Conservation (phyloP, 2,888 invertebrate genomes). For the Gnatocerus cornutus region DNA sequence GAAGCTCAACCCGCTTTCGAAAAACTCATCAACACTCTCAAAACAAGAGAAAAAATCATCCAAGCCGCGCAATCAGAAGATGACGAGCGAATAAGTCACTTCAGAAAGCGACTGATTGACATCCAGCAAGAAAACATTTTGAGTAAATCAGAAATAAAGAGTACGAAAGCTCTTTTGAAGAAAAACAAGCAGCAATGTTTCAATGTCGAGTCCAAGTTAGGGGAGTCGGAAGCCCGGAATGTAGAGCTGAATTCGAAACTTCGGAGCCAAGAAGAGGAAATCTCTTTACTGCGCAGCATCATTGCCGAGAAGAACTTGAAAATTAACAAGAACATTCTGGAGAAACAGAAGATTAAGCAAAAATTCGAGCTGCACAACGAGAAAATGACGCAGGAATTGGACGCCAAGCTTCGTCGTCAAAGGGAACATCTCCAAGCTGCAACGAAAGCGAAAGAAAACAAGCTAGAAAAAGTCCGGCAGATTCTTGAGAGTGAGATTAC, state of each 20-base stretch:
- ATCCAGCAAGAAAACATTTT: conserved; percentile 82
- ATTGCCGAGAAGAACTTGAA: conserved; percentile 78
- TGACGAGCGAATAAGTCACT: conserved; percentile 76
- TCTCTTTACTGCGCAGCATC: conserved; percentile 57
- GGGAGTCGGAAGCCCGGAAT: conserved; percentile 78
- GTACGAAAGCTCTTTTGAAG: conserved; percentile 77
- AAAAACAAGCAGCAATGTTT: conserved; percentile 80
- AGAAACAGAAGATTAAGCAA: conserved; percentile 79
- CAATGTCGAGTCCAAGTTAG: conserved; percentile 79
- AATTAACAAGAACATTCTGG: conserved; percentile 77
- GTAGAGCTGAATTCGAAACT: conserved; percentile 78
- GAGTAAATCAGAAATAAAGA: conserved; percentile 79
- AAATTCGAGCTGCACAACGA: conserved; percentile 83
- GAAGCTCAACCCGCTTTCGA: conserved; percentile 79
- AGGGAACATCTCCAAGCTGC: conserved; percentile 73
- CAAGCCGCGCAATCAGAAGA: conserved; percentile 77
- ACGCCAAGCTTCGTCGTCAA: too few species aligned
- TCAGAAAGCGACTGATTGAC: conserved; percentile 78
- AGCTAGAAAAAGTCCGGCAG: conserved; percentile 76
- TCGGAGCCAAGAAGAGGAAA: conserved; percentile 74
- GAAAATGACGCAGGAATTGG: conserved; percentile 81
- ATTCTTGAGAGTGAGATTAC: conserved; percentile 73
- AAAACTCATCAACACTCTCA: conserved; percentile 74
- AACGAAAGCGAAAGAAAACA: conserved; percentile 77
- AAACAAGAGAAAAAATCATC: conserved; percentile 78